phyloP scores from a whole-genome alignment of 64 coral and sea anemone genomes.

The Hydrozoanthus tunicans region DNA sequence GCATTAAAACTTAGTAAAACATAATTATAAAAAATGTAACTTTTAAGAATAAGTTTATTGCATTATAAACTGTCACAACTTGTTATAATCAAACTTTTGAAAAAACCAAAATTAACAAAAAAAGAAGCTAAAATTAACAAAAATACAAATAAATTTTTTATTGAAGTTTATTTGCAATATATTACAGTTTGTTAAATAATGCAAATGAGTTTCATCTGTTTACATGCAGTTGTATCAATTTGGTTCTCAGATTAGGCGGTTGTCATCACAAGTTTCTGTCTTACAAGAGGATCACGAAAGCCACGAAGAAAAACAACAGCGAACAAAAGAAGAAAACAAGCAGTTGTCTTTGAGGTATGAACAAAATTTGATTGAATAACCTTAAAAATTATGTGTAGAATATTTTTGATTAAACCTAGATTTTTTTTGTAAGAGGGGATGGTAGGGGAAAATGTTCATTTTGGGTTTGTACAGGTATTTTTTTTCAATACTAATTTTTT shows the following conservation, averaged over 20 bases:
- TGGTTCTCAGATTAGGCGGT: constrained; percentile 51
- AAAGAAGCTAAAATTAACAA: too few species aligned
- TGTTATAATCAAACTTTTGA: background rate
- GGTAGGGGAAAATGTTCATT: too few species aligned
- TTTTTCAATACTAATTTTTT: too few species aligned
- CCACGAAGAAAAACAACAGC: constrained; percentile 80
- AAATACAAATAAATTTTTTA: background rate
- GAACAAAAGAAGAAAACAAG: constrained; percentile 83
- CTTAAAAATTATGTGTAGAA: too few species aligned
- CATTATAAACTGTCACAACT: background rate
- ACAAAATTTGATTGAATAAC: background rate
- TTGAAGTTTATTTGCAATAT: too few species aligned
- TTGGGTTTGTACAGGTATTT: too few species aligned
- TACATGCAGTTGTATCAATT: too few species aligned
- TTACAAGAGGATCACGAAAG: constrained; percentile 79
- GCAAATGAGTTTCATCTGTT: background rate
- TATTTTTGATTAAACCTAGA: too few species aligned
- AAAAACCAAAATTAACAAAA: background rate
- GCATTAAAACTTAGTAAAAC: too few species aligned
- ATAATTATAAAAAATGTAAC: background rate
- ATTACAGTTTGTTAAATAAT: too few species aligned
- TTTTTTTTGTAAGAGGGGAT: too few species aligned
- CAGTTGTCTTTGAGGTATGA: constrained; percentile 78
- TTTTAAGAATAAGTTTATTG: background rate
- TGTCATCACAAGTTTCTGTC: constrained; percentile 89